Percentiles rank a stretch among this genome's conserved stretches.
Conservation (phyloP, 1,140 invertebrate genomes). For the Reticulitermes speratus region DNA sequence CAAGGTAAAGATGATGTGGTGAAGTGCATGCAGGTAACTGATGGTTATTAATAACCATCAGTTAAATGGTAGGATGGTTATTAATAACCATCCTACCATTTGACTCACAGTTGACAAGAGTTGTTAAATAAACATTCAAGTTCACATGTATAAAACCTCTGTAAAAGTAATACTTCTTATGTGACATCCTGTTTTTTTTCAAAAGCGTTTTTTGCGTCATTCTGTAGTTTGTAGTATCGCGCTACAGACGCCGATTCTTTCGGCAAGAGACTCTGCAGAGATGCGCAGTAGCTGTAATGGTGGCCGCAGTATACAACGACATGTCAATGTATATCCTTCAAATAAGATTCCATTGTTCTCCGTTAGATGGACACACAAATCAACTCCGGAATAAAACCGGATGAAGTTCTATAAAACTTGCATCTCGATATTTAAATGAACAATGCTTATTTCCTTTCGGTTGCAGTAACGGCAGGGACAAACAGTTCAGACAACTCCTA, state of each 20-base stretch:
- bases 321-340: constrained; percentile 16
- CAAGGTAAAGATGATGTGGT: too few species aligned
- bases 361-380: background rate
- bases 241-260: background rate
- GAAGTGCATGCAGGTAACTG: too few species aligned
- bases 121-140: too few species aligned
- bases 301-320: background rate
- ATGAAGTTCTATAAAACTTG: constrained; percentile 12
- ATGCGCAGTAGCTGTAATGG: background rate
- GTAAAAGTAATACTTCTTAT: background rate
- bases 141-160: too few species aligned
- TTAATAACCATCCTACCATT: too few species aligned
- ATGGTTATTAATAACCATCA: too few species aligned
- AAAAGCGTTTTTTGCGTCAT: background rate
- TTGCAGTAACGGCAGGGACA: background rate
- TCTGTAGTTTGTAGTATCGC: too few species aligned
- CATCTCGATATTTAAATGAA: background rate
- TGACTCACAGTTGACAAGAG: too few species aligned
- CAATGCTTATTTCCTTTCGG: background rate
- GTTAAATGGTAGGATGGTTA: too few species aligned
- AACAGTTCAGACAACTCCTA: background rate
- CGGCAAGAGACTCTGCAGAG: background rate
- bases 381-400: background rate
- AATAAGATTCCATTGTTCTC: constrained; percentile 8
- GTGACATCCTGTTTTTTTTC: background rate